These are phyloP conservation scores for Oreochromis niloticus DNA, from an alignment of 2,113 vertebrate genomes.

Conservation along the genomic window DNA sequence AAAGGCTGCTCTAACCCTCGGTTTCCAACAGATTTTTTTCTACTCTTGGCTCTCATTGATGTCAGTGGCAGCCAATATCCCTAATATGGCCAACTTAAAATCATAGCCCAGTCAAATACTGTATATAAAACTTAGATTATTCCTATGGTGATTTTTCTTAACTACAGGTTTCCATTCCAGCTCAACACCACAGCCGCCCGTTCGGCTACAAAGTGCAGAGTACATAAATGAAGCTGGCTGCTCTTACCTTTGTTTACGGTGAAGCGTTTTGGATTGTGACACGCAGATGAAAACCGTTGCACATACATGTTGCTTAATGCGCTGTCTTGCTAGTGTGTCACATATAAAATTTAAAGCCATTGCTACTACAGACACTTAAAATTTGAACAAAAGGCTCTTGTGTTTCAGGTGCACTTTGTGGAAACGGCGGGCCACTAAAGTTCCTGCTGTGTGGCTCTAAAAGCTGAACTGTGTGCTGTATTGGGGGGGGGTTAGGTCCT, in stretches of 20 bases:
- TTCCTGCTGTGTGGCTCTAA: slow-evolving; percentile 32
- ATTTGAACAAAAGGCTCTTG: slow-evolving; percentile 16
- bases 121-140: neutral
- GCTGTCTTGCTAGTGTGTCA: neutral
- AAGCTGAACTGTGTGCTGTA: neutral
- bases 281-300: neutral
- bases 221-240: neutral
- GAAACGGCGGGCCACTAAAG: slow-evolving; percentile 1
- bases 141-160: neutral
- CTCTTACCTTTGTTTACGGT: neutral
- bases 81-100: neutral
- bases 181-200: neutral
- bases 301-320: neutral
- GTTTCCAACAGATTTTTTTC: neutral
- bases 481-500: neutral
- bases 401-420: slow-evolving; percentile 29
- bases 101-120: neutral
- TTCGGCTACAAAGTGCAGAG: neutral
- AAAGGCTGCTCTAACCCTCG: neutral
- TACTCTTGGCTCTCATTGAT: neutral
- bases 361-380: neutral
- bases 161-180: neutral
- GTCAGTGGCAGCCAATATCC: neutral
- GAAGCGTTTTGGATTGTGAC: neutral
- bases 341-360: neutral